Base-by-base conservation (phyloP, 2,797 vertebrate species). In the Clarias platycephalus region DNA sequence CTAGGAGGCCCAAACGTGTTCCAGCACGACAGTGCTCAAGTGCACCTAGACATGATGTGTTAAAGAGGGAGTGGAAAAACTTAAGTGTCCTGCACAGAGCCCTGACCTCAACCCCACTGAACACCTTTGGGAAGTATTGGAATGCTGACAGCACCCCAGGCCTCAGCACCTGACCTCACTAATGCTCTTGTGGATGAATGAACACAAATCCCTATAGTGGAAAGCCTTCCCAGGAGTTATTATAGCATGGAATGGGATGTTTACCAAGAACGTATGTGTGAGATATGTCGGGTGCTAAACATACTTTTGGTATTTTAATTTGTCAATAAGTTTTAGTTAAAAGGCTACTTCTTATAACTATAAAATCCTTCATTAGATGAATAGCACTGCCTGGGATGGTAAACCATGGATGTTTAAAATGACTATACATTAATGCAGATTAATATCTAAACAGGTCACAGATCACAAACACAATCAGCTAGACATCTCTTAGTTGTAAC, bases 161-260 rank as follows among this genome's bases (percentile, higher is more conserved):
- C 74, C 31, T 77, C 49, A 31, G 26, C 0, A 18, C 16, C 53
- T 57, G 49, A 31, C 53, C 26, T 57, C 49, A 20, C 49, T 75
- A 22, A 57, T 34, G 20, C 74, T 60, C 28, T 60, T 58, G 55
- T 58, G 55, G 55, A 4, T 77, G 28, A 77, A 77, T 77, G 55
- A 60, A 2, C 55, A 75, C 72, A 60, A 77, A 77, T 37, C 20
- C 55, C 55, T 20, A 24, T 58, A 77, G 74, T 24, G 5, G 20
- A 60, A 60, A 77, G 34, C 9, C 74, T 77, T 77, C 31, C 55
- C 55, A 37, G 55, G 28, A 77, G 55, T 3, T 76, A 34, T 58
- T 57, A 58, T 31, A 58, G 22, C 74, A 76, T 37, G 74, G 28
- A 77, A 77, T 77, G 18, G 53, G 55, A 58, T 60, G 18, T 76